These are phyloP conservation scores for Macrosiphum euphorbiae DNA, from an alignment of 2,888 invertebrate species.

Conservation along the genomic window DNA sequence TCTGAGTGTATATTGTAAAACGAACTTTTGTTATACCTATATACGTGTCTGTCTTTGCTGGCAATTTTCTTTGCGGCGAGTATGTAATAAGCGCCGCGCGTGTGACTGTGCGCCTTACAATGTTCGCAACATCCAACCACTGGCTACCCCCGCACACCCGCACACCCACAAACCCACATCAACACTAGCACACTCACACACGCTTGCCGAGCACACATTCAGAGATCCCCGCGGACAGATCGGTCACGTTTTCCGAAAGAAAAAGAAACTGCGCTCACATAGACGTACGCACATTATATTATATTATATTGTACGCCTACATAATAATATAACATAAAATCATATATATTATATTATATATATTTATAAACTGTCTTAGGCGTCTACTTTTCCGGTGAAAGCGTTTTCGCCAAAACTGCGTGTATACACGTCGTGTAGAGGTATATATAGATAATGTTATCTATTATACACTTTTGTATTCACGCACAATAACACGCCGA, in stretches of 20 bases:
- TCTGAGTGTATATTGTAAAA: background rate
- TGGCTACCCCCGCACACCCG: background rate
- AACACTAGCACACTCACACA: background rate
- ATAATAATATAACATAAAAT: no score
- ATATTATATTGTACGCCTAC: no score
- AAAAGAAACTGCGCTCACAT: background rate
- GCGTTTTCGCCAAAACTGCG: background rate
- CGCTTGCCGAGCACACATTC: background rate
- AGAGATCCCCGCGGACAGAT: conserved; percentile 25
- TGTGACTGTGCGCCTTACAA: background rate
- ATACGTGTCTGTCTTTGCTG: background rate
- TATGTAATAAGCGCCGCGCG: background rate
- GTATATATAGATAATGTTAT: background rate
- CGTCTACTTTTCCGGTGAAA: background rate
- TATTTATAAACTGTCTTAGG: background rate
- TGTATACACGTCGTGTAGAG: background rate
- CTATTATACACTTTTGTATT: background rate
- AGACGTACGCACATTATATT: background rate
- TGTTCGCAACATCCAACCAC: background rate
- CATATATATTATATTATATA: background rate
- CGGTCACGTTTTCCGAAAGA: conserved; percentile 13
- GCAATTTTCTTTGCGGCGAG: background rate
- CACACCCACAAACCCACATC: background rate
- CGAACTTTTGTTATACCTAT: conserved; percentile 2
- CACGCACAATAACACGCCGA: background rate